Base-by-base conservation (phyloP, 1,140 invertebrate genomes). In the Carcinoscorpius rotundicauda region DNA sequence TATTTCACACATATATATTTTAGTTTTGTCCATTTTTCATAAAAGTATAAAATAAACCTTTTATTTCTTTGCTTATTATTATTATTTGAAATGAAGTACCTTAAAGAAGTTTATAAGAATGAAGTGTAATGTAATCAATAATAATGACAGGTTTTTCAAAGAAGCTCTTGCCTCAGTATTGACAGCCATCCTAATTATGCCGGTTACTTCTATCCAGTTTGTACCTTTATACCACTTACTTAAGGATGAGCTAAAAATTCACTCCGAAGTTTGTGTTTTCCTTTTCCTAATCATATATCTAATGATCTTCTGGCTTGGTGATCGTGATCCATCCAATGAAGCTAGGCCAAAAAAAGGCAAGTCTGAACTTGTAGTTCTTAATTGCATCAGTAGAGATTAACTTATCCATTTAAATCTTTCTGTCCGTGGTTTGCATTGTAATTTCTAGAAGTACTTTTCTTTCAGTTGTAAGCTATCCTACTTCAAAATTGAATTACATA, bases 201-300 rank as follows among this genome's bases (percentile, higher is more conserved):
- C 86, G 0, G 82, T 84, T 3, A 87, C 87, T 4, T 80, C 87
- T 3, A 67, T 88, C 3, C 75, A 86, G 67, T 89, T 89, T 73
- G 72, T 75, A 75, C 10, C 64, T 6, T n/a, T 69, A 48, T 62
- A 64, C 58, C 49, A 90, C 72, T 84, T 86, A 0, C 78, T 89
- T 0, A 87, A 89, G 72, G 87, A 89, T 71, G 73, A 79, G 3
- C 81, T 76, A 63, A 78, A 81, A 56, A 81, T 89, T 50, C 86
- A 88, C 74, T 81, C 85, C 0, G 86, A 88, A 78, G 83, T 87
- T 0, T 85, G 85, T 11, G 82, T 84, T 68, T 82, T 87, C 70
- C 72, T 84, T 4, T 71, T 80, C 29, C 63, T 78, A n/a, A 63
- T 72, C 6, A 77, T 85, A 52, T 87, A 82, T 71, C 73, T 81